Evolutionary conservation across 2,888 invertebrate genomes (phyloP).

Genomic region (Leptodirus hochenwartii): DNA sequence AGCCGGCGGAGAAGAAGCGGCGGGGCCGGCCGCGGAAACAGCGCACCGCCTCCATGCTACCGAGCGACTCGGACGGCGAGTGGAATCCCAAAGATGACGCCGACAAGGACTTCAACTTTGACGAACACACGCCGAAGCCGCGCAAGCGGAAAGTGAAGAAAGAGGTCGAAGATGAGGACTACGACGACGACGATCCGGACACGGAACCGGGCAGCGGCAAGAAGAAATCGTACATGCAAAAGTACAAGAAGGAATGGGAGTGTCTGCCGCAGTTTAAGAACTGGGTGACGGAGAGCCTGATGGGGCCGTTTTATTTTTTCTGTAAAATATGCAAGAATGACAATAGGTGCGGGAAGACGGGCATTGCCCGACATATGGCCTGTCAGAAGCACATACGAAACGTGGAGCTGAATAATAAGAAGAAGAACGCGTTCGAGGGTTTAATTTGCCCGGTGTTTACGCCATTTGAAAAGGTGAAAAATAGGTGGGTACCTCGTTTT

Average conservation of each 20-base stretch:
- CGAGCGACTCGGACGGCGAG: too few relatives aligned
- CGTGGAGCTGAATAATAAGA: too few relatives aligned
- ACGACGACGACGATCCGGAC: constrained; percentile 9
- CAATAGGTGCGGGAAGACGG: constrained; percentile 23
- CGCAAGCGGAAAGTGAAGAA: constrained; percentile 9
- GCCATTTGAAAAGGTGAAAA: constrained; percentile 19
- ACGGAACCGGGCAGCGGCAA: constrained; percentile 8
- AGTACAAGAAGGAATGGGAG: constrained; percentile 26
- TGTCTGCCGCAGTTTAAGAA: constrained; percentile 22
- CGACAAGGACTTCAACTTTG: constrained; percentile 2
- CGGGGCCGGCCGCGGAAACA: constrained; percentile 19
- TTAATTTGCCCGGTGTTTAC: constrained; percentile 23
- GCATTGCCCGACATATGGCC: constrained; percentile 24
- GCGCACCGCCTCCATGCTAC: too few relatives aligned
- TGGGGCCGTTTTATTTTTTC: constrained; percentile 23
- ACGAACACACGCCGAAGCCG: too few relatives aligned
- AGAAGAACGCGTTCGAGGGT: constrained; percentile 23
- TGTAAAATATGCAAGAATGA: constrained; percentile 25
- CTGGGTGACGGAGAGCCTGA: constrained; percentile 23
- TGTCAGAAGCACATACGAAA: constrained; percentile 22
- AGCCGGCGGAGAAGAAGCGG: not conserved
- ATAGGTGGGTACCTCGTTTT: too few relatives aligned
- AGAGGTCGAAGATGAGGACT: constrained; percentile 4
- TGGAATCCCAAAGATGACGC: constrained; percentile 6
- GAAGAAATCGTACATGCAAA: constrained; percentile 19